Conservation (phyloP, 2,113 vertebrate species). For the Guaruba guarouba region DNA sequence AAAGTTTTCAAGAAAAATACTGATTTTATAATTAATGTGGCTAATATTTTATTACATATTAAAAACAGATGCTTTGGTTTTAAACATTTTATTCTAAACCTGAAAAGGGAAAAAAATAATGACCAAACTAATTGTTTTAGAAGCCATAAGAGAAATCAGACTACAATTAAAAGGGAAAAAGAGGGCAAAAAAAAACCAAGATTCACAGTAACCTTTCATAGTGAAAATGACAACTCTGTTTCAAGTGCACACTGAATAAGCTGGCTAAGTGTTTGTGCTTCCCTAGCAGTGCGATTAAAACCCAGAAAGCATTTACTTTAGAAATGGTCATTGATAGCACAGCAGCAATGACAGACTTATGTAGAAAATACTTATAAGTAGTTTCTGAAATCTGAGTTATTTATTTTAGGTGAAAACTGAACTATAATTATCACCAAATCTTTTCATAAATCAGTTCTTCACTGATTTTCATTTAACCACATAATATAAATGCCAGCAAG, state of each 20-base stretch:
- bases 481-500: fast-evolving
- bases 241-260: background rate
- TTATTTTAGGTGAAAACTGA: background rate
- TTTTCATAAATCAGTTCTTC: background rate
- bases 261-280: background rate
- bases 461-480: fast-evolving
- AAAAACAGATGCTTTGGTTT: background rate
- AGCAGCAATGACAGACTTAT: background rate
- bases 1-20: background rate
- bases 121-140: background rate
- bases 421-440: background rate
- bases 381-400: background rate
- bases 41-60: background rate
- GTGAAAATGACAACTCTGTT: background rate
- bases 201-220: background rate
- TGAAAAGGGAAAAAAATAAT: background rate
- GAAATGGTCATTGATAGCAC: background rate
- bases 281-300: background rate
- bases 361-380: background rate
- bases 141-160: background rate
- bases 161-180: background rate
- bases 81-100: background rate
- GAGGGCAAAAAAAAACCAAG: background rate
- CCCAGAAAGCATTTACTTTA: background rate
- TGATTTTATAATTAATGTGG: background rate